Evolutionary conservation across 1,140 invertebrate genomes (phyloP).

Genomic region (Potamilus streckersoni): DNA sequence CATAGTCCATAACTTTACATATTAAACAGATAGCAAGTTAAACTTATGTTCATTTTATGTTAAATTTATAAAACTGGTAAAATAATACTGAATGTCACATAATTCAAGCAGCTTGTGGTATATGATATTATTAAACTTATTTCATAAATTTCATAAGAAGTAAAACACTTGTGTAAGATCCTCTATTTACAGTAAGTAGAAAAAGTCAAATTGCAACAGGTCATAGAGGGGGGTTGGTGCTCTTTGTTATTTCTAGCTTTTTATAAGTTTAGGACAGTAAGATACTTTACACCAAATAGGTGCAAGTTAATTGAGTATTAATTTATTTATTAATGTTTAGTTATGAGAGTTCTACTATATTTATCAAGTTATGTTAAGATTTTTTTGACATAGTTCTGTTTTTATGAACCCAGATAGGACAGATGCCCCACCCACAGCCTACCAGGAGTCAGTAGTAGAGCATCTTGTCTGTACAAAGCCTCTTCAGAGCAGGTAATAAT

Average conservation of each 20-base stretch:
- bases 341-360: neutral
- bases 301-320: neutral
- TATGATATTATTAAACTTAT: no score
- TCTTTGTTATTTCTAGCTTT: neutral
- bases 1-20: no score
- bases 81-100: no score
- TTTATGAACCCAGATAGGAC: conserved; percentile 33
- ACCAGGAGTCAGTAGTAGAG: conserved; percentile 64
- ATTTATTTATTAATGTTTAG: neutral
- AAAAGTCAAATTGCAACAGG: no score
- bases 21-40: no score
- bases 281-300: neutral
- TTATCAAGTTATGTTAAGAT: neutral
- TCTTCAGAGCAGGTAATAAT: conserved; percentile 53
- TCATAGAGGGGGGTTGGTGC: no score
- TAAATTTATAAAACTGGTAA: no score
- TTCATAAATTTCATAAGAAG: no score
- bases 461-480: conserved; percentile 69
- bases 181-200: no score
- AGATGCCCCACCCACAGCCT: conserved; percentile 35
- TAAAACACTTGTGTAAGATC: no score
- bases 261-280: neutral
- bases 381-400: neutral
- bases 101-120: no score
- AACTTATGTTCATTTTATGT: no score